phyloP scores from a whole-genome alignment of 2,797 vertebrate species.

The Lerista edwardsae region DNA sequence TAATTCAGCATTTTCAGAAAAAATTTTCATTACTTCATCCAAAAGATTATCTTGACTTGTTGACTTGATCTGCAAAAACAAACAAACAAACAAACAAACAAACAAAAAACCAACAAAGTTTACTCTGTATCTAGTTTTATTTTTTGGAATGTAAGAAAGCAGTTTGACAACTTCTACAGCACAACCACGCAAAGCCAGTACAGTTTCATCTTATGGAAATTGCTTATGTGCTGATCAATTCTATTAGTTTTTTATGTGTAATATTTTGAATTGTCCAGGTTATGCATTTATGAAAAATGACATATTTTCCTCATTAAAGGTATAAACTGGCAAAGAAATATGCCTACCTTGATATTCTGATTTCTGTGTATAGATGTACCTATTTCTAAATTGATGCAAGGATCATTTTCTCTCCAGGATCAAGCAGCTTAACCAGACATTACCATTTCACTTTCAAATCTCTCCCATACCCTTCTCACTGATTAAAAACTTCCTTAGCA shows the following conservation, averaged over 20 bases:
- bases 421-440: neutral
- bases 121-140: neutral
- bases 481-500: neutral
- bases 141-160: neutral
- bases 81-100: conserved; percentile 8
- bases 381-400: neutral
- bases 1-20: conserved; percentile 84
- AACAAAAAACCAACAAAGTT: conserved; percentile 28
- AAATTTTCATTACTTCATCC: conserved; percentile 87
- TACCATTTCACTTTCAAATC: conserved; percentile 1
- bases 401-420: neutral
- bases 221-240: neutral
- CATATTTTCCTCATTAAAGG: neutral
- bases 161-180: neutral
- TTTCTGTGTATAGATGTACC: neutral
- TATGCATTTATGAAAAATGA: neutral
- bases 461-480: neutral
- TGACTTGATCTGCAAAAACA: conserved; percentile 79
- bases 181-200: neutral
- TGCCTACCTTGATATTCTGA: neutral
- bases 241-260: neutral
- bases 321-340: neutral
- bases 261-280: neutral
- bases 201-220: neutral
- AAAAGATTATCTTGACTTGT: conserved; percentile 92